Conservation (phyloP, 2,888 invertebrate species). For the Lobophora halterata region DNA sequence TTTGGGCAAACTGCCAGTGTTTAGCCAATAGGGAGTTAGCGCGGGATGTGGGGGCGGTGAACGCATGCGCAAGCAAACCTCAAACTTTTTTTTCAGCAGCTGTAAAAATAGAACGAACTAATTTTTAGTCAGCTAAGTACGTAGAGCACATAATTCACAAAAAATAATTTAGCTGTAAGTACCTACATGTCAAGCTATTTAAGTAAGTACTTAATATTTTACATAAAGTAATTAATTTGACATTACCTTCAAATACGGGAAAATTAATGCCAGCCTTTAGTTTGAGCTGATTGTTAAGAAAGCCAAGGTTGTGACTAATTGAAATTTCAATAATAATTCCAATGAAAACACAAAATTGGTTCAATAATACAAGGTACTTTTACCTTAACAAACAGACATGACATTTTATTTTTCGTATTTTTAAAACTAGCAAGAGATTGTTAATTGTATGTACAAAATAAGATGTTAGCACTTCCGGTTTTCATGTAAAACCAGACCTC, state of each 20-base stretch:
- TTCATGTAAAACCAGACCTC: too few relatives aligned
- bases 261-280: conserved; percentile 45
- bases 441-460: too few relatives aligned
- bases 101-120: conserved; percentile 46
- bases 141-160: too few relatives aligned
- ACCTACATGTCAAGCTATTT: neutral
- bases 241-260: conserved; percentile 35
- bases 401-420: too few relatives aligned
- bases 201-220: neutral
- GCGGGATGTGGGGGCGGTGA: conserved; percentile 55
- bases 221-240: neutral
- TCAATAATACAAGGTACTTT: too few relatives aligned
- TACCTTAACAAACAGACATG: too few relatives aligned
- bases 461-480: too few relatives aligned
- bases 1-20: conserved; percentile 71
- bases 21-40: conserved; percentile 62
- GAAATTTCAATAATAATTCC: conserved; percentile 27
- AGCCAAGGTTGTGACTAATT: conserved; percentile 50
- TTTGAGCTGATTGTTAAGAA: conserved; percentile 39
- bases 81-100: conserved; percentile 47
- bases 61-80: conserved; percentile 48
- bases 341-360: neutral
- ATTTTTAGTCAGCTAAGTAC: conserved; percentile 37
- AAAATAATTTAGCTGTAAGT: too few relatives aligned
- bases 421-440: too few relatives aligned